Evolutionary conservation across 1,140 invertebrate species (phyloP), one percentile per base, ranked within the genome.

Genomic region (Magallana ariakensis): DNA sequence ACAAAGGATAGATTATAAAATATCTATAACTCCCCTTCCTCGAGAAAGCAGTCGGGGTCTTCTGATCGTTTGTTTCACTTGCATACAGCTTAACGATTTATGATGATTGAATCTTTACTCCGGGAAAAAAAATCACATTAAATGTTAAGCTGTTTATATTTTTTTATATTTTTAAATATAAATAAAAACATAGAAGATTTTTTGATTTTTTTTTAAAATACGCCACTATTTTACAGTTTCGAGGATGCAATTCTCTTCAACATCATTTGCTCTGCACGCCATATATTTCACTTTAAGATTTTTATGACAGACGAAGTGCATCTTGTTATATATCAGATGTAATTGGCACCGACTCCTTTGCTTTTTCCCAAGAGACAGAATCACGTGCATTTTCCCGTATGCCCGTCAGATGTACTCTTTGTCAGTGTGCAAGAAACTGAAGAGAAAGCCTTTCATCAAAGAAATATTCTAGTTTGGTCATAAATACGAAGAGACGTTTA

Each of bases 401-500:
- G 66, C 66, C 66, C 22, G 66, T 75, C 66, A 75, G 66, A 75
- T 75, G 22, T 22, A 26, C 66, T 26, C 22, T 26, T 26, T 75
- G 66, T 75, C 66, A 75, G 22, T n/a, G 54, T 11, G n/a, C 46
- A 53, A 33, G 54, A 82, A 82, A 82, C 80, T 22, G 54, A 82
- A 56, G 15, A n/a, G 54, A 55, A 16, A 55, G 15, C 19, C 46
- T 82, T 82, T 56, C 80, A 82, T 82, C 80, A 82, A 82, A 82
- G 80, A 55, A 81, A 10, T 19, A n/a, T 82, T 55, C 46, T 56
- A 55, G 46, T 15, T 13, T 54, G 46, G 46, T 56, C 46, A 16
- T 55, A 82, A 82, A 82, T 82, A 55, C 80, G 54, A 82, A 82
- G 13, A 53, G 80, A 82, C 80, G 46, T 82, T 82, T 55, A 82